Percentiles rank a stretch among this genome's conserved stretches.
Evolutionary conservation across 2,888 invertebrate species (phyloP).

Genomic region (Pyrrhosoma nymphula): DNA sequence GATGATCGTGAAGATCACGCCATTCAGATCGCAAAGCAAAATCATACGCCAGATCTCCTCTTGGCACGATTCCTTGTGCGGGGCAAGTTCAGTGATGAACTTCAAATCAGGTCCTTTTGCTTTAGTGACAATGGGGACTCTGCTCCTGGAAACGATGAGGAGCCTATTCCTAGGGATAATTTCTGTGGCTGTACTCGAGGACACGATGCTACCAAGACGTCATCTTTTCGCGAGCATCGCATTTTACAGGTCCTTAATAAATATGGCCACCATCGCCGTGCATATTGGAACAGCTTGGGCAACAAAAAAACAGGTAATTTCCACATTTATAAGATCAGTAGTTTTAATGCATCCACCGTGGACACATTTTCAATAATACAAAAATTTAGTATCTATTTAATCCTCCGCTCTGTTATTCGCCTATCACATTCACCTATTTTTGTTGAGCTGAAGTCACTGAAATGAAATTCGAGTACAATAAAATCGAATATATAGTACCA

Average conservation of each 20-base stretch:
- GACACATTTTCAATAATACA: too few relatives aligned
- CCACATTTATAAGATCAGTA: too few relatives aligned
- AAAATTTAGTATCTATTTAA: too few relatives aligned
- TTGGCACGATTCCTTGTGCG: neutral
- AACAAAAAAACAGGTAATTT: neutral
- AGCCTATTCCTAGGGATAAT: neutral
- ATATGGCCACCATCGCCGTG: neutral
- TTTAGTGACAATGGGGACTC: neutral
- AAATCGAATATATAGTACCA: too few relatives aligned
- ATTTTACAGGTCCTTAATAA: neutral
- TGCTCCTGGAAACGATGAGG: neutral
- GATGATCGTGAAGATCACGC: neutral
- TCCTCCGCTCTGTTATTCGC: too few relatives aligned
- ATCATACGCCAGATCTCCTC: neutral
- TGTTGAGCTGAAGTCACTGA: too few relatives aligned
- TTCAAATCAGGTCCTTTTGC: neutral
- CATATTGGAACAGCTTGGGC: neutral
- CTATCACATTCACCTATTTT: too few relatives aligned
- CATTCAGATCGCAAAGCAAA: neutral
- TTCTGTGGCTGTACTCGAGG: neutral
- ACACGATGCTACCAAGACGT: neutral
- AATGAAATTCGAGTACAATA: too few relatives aligned
- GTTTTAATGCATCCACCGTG: too few relatives aligned
- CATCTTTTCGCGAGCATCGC: neutral
- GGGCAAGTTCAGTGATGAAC: neutral